A percentile compares a stretch with the other conserved stretches of the same genome.
Conservation (phyloP, 2,888 invertebrate genomes). For the Tachystola acroxantha region DNA sequence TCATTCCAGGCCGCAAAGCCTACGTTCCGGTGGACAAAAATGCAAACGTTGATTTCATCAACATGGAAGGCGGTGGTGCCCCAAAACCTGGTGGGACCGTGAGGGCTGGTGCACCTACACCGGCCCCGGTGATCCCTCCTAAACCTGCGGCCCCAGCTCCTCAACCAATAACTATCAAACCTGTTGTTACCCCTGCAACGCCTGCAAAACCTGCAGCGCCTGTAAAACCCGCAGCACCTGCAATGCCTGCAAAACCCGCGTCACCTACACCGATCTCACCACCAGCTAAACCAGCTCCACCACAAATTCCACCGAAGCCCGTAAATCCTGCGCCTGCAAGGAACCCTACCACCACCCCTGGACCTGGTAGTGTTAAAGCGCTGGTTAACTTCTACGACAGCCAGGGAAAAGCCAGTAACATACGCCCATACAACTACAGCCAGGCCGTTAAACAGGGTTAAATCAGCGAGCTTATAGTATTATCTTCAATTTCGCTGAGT, state of each 20-base stretch:
- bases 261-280: slow-evolving; percentile 12
- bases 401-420: slow-evolving; percentile 58
- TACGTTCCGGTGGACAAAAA: slow-evolving; percentile 52
- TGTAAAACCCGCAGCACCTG: slow-evolving; percentile 22
- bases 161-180: neutral
- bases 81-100: slow-evolving; percentile 13
- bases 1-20: slow-evolving; percentile 52
- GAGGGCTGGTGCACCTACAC: slow-evolving; percentile 12
- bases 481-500: neutral
- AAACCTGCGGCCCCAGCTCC: neutral
- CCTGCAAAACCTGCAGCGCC: slow-evolving; percentile 15
- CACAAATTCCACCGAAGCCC: slow-evolving; percentile 46
- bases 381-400: slow-evolving; percentile 62
- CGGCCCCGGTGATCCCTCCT: slow-evolving; percentile 4
- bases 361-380: slow-evolving; percentile 58
- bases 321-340: slow-evolving; percentile 41
- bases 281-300: slow-evolving; percentile 21
- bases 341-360: slow-evolving; percentile 54
- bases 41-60: slow-evolving; percentile 66
- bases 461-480: slow-evolving; percentile 12
- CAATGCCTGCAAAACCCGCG: slow-evolving; percentile 21
- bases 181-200: slow-evolving; percentile 10
- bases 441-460: slow-evolving; percentile 68
- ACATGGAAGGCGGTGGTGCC: slow-evolving; percentile 57
- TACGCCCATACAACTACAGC: slow-evolving; percentile 65